phyloP scores from a whole-genome alignment of 2,797 vertebrate genomes.

The Lates japonicus region DNA sequence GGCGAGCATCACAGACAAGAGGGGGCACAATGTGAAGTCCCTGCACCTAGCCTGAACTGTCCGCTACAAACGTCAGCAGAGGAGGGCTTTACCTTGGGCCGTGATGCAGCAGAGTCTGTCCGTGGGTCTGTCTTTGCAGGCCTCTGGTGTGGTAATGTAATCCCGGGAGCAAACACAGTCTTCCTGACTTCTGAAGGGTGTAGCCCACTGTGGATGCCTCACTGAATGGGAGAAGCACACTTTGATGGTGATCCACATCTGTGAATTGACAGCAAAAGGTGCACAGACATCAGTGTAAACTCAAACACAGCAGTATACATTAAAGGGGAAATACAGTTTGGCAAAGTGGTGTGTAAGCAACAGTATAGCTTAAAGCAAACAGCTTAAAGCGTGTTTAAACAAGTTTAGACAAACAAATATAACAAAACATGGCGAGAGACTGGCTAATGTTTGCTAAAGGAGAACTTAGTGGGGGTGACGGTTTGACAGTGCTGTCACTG shows the following conservation, averaged over 20 bases:
- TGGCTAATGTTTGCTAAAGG: slow-evolving; percentile 3
- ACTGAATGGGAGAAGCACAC: slow-evolving; percentile 25
- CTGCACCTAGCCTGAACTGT: slow-evolving; percentile 28
- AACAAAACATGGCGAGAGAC: not conserved
- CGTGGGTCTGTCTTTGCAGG: slow-evolving; percentile 37
- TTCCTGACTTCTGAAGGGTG: slow-evolving; percentile 63
- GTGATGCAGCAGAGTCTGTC: slow-evolving; percentile 36
- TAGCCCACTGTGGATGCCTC: slow-evolving; percentile 31
- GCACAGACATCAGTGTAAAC: slow-evolving; percentile 13
- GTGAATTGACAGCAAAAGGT: slow-evolving; percentile 42
- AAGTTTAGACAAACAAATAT: slow-evolving; percentile 8
- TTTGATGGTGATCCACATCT: slow-evolving; percentile 55
- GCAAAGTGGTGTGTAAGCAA: not conserved
- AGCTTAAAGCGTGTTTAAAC: slow-evolving; percentile 32
- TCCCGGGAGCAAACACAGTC: slow-evolving; percentile 74
- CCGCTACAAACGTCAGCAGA: slow-evolving; percentile 26
- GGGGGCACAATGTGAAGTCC: slow-evolving; percentile 51
- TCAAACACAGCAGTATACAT: not conserved
- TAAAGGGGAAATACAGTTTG: not conserved
- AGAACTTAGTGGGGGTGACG: not conserved
- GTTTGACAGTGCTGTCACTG: not conserved
- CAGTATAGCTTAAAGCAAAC: slow-evolving; percentile 13
- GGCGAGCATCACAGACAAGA: slow-evolving; percentile 67
- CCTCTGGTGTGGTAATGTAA: slow-evolving; percentile 77
- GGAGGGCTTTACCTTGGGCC: slow-evolving; percentile 65